Base-by-base conservation (phyloP, 2,888 invertebrate species). In the Mimumesa dahlbomi region DNA sequence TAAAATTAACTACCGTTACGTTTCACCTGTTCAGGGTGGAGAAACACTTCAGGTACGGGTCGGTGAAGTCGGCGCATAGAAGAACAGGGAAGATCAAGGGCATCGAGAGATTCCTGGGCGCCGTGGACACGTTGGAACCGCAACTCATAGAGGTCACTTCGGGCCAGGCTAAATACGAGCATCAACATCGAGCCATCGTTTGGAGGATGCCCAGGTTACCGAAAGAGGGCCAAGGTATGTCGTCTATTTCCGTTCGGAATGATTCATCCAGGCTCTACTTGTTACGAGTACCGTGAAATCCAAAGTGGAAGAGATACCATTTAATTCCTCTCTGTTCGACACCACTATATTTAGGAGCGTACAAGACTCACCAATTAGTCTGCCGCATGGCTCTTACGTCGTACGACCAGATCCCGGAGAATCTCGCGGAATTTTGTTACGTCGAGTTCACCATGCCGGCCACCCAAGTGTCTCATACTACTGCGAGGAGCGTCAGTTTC, bases 391-490 rank as follows among this genome's bases (percentile, higher is more conserved):
- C 97, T 71, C 92, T 99, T 77, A 98, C 98, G 18, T 97, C 97
- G 48, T 99, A 97, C 91, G 99, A 99, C 91, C 96, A 98, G 91
- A 94, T 99, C 87, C 99, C 99, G 21, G 97, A 97, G 75, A 94
- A 95, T 89, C 92, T 98, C 88, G 95, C 97, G 70, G 95, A 95
- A 79, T 94, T 93, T 90, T 96, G 96, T 81, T 93, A 93, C 88
- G 98, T 99, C 29, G 98, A 99, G 90, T 99, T 98, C 90, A 98
- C 98, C 48, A 99, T 99, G 99, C 99, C 99, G 31, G 95, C 97
- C 77, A 97, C 98, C 34, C 98, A 98, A 88, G 95, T 94, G 53
- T 97, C 97, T 66, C 98, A 99, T 90, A 97, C 97, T 57, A 98
- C 98, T 34, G 96, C 98, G 79, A 93, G 99, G 81, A 98, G 98